These are phyloP conservation scores for Atractosteus spatula DNA, from an alignment of 2,113 vertebrate species.

Conservation along the genomic window DNA sequence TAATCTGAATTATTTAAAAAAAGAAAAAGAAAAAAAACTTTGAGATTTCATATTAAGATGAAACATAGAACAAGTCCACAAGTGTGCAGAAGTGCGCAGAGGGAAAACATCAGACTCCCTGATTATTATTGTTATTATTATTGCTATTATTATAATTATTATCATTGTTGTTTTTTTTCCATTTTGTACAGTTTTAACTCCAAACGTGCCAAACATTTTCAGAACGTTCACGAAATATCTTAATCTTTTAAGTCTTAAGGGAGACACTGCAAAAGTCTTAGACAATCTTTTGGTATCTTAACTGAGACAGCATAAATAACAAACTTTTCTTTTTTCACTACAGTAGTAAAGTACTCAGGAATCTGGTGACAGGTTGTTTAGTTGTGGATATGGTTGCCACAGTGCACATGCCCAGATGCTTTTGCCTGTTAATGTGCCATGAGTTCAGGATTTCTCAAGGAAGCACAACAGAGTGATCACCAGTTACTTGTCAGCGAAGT, in stretches of 20 bases:
- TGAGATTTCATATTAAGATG: conserved; percentile 69
- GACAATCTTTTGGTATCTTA: conserved; percentile 93
- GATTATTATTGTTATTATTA: conserved; percentile 43
- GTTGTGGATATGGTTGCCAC: conserved; percentile 70
- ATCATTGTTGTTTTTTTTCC: conserved; percentile 55
- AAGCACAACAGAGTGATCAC: conserved; percentile 75
- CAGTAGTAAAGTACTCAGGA: conserved; percentile 89
- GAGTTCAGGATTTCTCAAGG: conserved; percentile 52
- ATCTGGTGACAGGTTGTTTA: conserved; percentile 79
- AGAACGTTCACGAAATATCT: conserved; percentile 78
- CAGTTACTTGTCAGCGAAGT: conserved; percentile 64
- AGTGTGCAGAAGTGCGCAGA: conserved; percentile 64
- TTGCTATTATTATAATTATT: conserved; percentile 56
- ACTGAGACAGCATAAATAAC: conserved; percentile 62
- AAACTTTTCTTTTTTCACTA: conserved; percentile 63
- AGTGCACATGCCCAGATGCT: conserved; percentile 64
- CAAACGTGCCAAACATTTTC: conserved; percentile 90
- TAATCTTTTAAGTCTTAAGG: conserved; percentile 82
- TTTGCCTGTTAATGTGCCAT: conserved; percentile 69
- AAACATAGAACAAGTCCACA: conserved; percentile 68
- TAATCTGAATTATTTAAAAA: conserved; percentile 85
- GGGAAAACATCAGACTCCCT: conserved; percentile 44
- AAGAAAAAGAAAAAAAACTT: conserved; percentile 62
- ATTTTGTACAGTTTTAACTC: conserved; percentile 68
- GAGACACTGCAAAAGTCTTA: conserved; percentile 86